A percentile compares a stretch with the other conserved stretches of the same genome.
Conservation (phyloP, 2,888 invertebrate species). For the Agriopis marginaria region DNA sequence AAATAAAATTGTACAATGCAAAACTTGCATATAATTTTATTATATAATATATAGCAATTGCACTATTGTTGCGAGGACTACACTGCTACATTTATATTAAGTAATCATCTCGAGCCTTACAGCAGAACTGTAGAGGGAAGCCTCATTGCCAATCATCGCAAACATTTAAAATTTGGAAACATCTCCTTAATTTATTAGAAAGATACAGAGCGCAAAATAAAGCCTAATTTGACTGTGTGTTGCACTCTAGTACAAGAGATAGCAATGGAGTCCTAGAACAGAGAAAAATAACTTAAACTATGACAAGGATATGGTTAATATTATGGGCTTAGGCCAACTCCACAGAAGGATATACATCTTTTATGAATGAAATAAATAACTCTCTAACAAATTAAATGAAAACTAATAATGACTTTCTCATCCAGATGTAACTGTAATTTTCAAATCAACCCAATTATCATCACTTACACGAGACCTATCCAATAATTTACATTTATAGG, state of each 20-base stretch:
- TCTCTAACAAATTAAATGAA: constrained; percentile 55
- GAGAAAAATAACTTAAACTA: constrained; percentile 67
- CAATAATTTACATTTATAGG: constrained; percentile 84
- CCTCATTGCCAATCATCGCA: constrained; percentile 74
- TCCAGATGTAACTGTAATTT: constrained; percentile 71
- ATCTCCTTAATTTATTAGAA: constrained; percentile 70
- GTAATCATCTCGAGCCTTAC: constrained; percentile 63
- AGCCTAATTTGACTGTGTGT: constrained; percentile 76
- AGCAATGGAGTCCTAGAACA: constrained; percentile 69
- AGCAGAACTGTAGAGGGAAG: constrained; percentile 63
- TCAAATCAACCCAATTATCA: constrained; percentile 73
- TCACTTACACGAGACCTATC: constrained; percentile 81
- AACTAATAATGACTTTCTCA: constrained; percentile 58
- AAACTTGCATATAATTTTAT: constrained; percentile 81
- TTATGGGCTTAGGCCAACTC: constrained; percentile 73
- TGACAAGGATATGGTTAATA: constrained; percentile 64
- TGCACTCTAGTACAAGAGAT: constrained; percentile 55
- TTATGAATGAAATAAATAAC: constrained; percentile 59
- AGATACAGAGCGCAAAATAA: constrained; percentile 83
- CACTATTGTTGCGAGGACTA: constrained; percentile 86
- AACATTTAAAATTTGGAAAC: constrained; percentile 74
- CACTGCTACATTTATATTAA: constrained; percentile 75
- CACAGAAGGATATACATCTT: constrained; percentile 60
- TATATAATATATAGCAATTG: constrained; percentile 80
- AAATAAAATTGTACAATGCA: constrained; percentile 86